Evolutionary conservation across 1,140 invertebrate genomes (phyloP).

Genomic region (Cepaea nemoralis): DNA sequence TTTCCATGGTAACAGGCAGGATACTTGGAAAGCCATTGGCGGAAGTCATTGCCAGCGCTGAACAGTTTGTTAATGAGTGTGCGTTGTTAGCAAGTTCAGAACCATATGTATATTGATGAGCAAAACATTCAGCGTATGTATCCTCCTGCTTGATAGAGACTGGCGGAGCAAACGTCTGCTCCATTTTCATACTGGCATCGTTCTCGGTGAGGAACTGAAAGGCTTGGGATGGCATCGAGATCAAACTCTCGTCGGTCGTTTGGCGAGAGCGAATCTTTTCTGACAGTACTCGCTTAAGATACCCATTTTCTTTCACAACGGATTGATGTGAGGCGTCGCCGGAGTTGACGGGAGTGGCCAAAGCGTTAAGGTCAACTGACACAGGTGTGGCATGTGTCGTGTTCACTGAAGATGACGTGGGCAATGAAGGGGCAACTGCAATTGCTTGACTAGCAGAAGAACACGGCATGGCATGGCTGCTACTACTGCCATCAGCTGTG

Average conservation of each 20-base stretch:
- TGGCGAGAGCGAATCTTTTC: conserved; percentile 35
- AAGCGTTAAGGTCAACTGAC: neutral
- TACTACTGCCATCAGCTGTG: neutral
- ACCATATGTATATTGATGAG: conserved; percentile 9
- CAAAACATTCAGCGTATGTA: neutral
- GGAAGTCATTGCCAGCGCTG: conserved; percentile 6
- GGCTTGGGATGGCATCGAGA: conserved; percentile 18
- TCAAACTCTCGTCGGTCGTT: neutral
- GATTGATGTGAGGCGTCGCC: neutral
- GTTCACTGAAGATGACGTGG: neutral
- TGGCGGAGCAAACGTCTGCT: neutral
- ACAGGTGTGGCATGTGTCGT: neutral
- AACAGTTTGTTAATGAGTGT: neutral
- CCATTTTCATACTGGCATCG: neutral
- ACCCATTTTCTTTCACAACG: conserved; percentile 14
- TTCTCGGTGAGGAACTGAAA: conserved; percentile 28
- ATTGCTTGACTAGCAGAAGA: neutral
- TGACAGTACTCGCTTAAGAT: conserved; percentile 30
- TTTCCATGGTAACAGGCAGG: conserved; percentile 25
- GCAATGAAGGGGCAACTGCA: neutral
- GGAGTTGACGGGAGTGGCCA: neutral
- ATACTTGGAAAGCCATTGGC: neutral
- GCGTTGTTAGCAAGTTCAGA: neutral
- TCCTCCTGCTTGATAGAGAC: conserved; percentile 33
- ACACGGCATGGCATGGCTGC: neutral